These are phyloP conservation scores for Microctonus aethiopoides DNA, from an alignment of 2,888 invertebrate species.

Conservation along the genomic window DNA sequence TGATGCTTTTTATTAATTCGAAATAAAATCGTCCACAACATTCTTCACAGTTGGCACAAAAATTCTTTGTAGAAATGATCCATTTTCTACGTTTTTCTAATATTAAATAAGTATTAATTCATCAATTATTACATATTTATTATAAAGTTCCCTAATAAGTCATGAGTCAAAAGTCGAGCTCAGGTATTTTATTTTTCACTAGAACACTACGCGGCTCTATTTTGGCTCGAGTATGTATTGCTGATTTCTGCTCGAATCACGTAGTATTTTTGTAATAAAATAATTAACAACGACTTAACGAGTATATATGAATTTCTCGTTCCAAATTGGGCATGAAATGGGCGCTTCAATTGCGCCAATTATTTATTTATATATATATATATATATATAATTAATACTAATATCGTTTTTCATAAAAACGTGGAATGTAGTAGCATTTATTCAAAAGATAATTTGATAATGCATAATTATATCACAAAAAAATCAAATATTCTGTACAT, in stretches of 20 bases:
- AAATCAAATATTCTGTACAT: constrained; percentile 67
- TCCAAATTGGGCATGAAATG: not conserved
- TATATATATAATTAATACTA: constrained; percentile 6
- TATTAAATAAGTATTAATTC: constrained; percentile 59
- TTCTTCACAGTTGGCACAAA: constrained; percentile 66
- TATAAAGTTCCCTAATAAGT: constrained; percentile 61
- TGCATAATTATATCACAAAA: constrained; percentile 68
- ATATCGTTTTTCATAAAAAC: constrained; percentile 46
- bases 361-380: not conserved
- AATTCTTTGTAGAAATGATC: constrained; percentile 64
- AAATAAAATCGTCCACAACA: constrained; percentile 60
- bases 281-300: constrained; percentile 41
- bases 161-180: constrained; percentile 61
- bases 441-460: constrained; percentile 56
- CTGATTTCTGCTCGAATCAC: constrained; percentile 22
- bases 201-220: not conserved
- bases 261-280: constrained; percentile 40
- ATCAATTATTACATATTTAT: constrained; percentile 59
- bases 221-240: not conserved
- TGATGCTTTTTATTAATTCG: constrained; percentile 58
- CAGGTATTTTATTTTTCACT: constrained; percentile 43
- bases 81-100: constrained; percentile 38
- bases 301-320: constrained; percentile 26
- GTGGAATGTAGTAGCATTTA: constrained; percentile 51
- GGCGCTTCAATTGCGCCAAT: constrained; percentile 7